Percentiles rank a stretch among this genome's conserved stretches.
Evolutionary conservation across 2,797 vertebrate genomes (phyloP).

Genomic region (Megalops cyprinoides): DNA sequence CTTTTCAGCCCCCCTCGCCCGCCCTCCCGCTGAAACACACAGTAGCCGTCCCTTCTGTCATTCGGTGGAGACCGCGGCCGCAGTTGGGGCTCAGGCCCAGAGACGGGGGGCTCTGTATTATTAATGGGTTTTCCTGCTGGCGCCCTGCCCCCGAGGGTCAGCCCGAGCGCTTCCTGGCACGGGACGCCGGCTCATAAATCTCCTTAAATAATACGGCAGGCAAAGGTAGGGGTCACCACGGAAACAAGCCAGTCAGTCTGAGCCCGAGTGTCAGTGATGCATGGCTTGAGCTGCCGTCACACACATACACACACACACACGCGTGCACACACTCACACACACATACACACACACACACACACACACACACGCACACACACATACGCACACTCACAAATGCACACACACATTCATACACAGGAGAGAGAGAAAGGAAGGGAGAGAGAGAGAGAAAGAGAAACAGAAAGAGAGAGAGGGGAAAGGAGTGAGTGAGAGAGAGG

Average conservation of each 20-base stretch:
- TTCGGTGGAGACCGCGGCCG: constrained; percentile 61
- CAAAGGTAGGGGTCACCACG: constrained; percentile 83
- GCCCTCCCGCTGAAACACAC: too few relatives aligned
- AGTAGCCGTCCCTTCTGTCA: constrained; percentile 24
- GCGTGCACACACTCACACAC: too few relatives aligned
- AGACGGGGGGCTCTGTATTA: constrained; percentile 77
- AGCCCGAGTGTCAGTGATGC: constrained; percentile 86
- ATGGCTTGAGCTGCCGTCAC: constrained; percentile 53
- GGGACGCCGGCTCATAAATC: constrained; percentile 91
- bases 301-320: too few relatives aligned
- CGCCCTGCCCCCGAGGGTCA: constrained; percentile 83
- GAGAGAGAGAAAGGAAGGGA: constrained; percentile 54
- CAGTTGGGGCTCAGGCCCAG: too few relatives aligned
- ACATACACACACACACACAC: too few relatives aligned
- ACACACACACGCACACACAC: neutral
- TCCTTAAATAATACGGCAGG: constrained; percentile 90
- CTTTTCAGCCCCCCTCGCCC: too few relatives aligned
- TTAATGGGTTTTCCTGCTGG: constrained; percentile 86
- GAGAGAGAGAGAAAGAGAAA: constrained; percentile 47
- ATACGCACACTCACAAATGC: too few relatives aligned
- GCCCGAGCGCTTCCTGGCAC: constrained; percentile 86
- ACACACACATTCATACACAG: too few relatives aligned
- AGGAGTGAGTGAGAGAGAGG: constrained; percentile 44
- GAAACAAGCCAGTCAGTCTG: constrained; percentile 90
- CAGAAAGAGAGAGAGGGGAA: constrained; percentile 55